A percentile compares a stretch with the other conserved stretches of the same genome.
These are phyloP conservation scores for Leptodactylus fallax DNA, from an alignment of 2,797 vertebrate species.

Conservation along the genomic window DNA sequence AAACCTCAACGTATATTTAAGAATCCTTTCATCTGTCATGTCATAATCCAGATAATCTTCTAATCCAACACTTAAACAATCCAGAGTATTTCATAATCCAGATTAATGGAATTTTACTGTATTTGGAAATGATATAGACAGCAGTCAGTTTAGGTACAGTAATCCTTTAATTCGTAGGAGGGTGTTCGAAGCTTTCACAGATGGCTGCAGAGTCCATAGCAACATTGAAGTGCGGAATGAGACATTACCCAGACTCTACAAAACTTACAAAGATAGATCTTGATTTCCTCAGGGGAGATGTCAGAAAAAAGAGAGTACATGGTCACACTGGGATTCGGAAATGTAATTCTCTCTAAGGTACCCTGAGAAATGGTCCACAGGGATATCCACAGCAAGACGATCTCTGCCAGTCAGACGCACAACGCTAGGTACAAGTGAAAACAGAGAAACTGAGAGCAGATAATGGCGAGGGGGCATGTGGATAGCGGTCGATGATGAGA, in stretches of 20 bases:
- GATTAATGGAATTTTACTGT: background rate
- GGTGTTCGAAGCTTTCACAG: background rate
- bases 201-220: background rate
- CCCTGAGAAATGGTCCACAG: slow-evolving; percentile 20
- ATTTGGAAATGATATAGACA: background rate
- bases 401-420: background rate
- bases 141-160: background rate
- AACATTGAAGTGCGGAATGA: background rate
- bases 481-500: background rate
- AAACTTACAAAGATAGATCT: slow-evolving; percentile 34
- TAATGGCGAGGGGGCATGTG: background rate
- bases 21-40: too few relatives aligned
- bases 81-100: background rate
- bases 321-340: slow-evolving; percentile 41
- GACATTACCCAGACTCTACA: slow-evolving; percentile 15
- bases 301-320: slow-evolving; percentile 30
- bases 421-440: background rate
- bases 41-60: too few relatives aligned
- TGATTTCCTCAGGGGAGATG: slow-evolving; percentile 38
- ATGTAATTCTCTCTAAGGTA: slow-evolving; percentile 44
- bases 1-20: too few relatives aligned
- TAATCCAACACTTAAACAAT: background rate
- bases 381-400: slow-evolving; percentile 5
- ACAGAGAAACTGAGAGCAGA: background rate
- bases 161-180: background rate